Conservation (phyloP, 2,113 vertebrate species). For the Danio rerio region DNA sequence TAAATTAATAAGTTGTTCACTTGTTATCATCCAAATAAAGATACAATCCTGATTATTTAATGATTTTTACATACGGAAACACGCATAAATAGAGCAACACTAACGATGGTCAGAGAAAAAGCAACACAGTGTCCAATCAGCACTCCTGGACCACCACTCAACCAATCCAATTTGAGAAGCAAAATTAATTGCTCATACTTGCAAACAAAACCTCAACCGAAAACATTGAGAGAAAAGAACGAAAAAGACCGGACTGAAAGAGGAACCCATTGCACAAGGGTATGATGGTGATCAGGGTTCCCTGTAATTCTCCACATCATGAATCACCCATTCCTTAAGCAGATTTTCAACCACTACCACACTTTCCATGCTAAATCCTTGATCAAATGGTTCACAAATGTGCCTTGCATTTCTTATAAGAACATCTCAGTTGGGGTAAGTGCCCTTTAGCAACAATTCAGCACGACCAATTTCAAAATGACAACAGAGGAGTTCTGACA, state of each 20-base stretch:
- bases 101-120: too few species aligned
- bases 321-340: conserved; percentile 20
- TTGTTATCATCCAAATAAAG: not conserved
- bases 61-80: not conserved
- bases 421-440: conserved; percentile 14
- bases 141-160: not conserved
- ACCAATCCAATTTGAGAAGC: not conserved
- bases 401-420: conserved; percentile 47
- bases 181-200: not conserved
- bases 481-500: conserved; percentile 16
- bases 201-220: not conserved
- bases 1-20: not conserved
- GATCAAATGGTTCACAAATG: conserved; percentile 38
- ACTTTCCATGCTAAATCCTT: not conserved
- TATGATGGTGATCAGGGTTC: conserved; percentile 6
- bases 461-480: conserved; percentile 1
- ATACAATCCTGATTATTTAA: not conserved
- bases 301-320: not conserved
- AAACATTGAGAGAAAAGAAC: not conserved
- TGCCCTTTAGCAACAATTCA: conserved; percentile 23
- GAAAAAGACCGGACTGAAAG: not conserved
- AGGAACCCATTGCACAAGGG: not conserved
- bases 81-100: not conserved
- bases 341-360: conserved; percentile 11
- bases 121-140: not conserved